Evolutionary conservation across 2,888 invertebrate species (phyloP), one percentile per base, ranked within the genome.

Genomic region (Geophilus truncorum): DNA sequence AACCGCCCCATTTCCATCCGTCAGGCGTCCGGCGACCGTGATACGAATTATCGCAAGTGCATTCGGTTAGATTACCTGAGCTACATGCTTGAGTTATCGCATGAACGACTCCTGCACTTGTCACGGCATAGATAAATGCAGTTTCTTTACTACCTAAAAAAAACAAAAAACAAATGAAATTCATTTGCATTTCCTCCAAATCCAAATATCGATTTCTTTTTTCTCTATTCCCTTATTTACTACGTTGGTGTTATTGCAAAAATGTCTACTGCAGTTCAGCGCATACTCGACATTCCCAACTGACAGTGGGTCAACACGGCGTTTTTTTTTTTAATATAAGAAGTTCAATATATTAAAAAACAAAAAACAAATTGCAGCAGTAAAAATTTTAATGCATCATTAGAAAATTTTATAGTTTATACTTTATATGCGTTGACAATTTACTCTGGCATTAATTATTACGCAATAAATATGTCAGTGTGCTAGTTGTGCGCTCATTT

Each of bases 1-100:
- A 90, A 4, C 90, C 90, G 3, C 90, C 90, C 90, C 90, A 90
- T 85, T 89, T 89, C 89, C 89, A 90, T 9, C 89, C 90, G 83
- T 88, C 89, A 2, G 88, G 87, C 21, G 88, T 87, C 6, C 87
- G 84, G 81, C 86, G 85, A 23, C 88, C 88, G 81, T 88, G 87
- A 78, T 86, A 85, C 62, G 85, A 85, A 81, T 86, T 84, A 85
- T 89, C 89, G 85, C 90, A 90, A 82, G 89, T 88, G 84, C 90
- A 90, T 83, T 90, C 90, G 18, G 90, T 89, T 78, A 90, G 85
- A 85, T 90, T 90, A 23, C 90, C 90, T 1, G 88, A 87, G 83
- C 89, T 89, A 84, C 90, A 90, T 18, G 90, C 88, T 83, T 89
- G 88, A 10, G 90, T 90, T 36, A 90, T 88, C 6, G 90, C 88